Evolutionary conservation across 2,888 invertebrate species (phyloP).

Genomic region (Drosophila ezoana): DNA sequence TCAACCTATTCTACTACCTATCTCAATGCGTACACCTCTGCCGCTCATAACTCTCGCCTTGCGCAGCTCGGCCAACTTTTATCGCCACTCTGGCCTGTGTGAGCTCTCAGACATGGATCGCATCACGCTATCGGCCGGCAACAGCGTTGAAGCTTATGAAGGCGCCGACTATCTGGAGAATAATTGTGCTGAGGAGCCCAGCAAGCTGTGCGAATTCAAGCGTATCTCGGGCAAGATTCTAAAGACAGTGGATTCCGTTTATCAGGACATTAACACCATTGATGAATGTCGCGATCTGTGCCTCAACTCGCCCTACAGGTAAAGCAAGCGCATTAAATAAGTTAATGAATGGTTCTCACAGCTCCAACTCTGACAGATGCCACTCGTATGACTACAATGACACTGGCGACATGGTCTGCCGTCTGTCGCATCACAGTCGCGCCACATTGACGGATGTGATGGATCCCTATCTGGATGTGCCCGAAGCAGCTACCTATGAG

Average conservation of each 20-base stretch:
- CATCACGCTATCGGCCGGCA: constrained; percentile 93
- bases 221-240: constrained; percentile 94
- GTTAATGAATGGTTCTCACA: constrained; percentile 30
- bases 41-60: constrained; percentile 61
- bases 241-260: constrained; percentile 97
- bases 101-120: constrained; percentile 97
- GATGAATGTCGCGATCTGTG: constrained; percentile 96
- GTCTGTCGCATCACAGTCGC: constrained; percentile 95
- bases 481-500: constrained; percentile 96
- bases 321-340: constrained; percentile 22
- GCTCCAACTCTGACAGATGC: constrained; percentile 86
- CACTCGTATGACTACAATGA: constrained; percentile 98
- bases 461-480: constrained; percentile 95
- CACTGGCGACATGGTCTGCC: constrained; percentile 96
- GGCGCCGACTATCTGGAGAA: constrained; percentile 94
- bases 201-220: constrained; percentile 96
- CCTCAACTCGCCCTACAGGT: constrained; percentile 93
- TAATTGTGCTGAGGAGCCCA: constrained; percentile 97
- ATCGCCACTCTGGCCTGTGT: constrained; percentile 94
- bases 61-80: constrained; percentile 94
- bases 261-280: constrained; percentile 93
- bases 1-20: constrained; percentile 50
- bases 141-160: constrained; percentile 90
- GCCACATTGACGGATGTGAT: constrained; percentile 95
- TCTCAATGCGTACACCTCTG: constrained; percentile 45